Evolutionary conservation across 2,113 vertebrate species (phyloP), one percentile per base, ranked within the genome.

Genomic region (Stomatorhinus ivindoensis): DNA sequence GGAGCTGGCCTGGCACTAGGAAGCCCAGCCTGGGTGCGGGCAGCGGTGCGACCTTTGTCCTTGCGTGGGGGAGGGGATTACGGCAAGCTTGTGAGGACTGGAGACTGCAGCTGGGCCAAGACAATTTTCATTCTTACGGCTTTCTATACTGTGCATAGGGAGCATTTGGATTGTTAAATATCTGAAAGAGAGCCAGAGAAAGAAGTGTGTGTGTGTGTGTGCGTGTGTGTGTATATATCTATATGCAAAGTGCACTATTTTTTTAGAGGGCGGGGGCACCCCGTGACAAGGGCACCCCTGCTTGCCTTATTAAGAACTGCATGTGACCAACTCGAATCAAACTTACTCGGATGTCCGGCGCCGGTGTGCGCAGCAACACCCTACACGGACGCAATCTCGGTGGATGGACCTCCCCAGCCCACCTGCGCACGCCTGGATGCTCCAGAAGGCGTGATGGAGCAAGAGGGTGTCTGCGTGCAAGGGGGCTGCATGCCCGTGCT

Each of bases 241-340:
- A 84, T 53, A 90, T 85, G 90, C 92, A 92, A 93, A 93, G 93
- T 96, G 96, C 96, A 96, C 96, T 96, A 96, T 95, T 94, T 93
- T 93, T 94, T 94, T 91, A 93, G 94, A 93, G 92, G 93, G 91
- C 89, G 89, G 91, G 91, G 91, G 92, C 90, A 80, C 89, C 93
- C 91, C 80, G 89, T 90, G 92, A 90, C 91, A 93, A 96, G 95
- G 95, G 95, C 95, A 93, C 95, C 93, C 95, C 96, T 95, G 95
- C 95, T 96, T 94, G 91, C 93, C 93, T 94, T 94, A 92, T 93
- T 92, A 92, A 92, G 91, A 95, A 95, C 21, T 88, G 61, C 90
- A 92, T 93, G 91, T 92, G 91, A 92, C 93, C 93, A 92, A 86
- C 76, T 89, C 51, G n/a, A 31, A 39, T 13, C 50, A 19, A 42